phyloP scores from a whole-genome alignment of 2,797 vertebrate species.

The Vespertilio murinus region DNA sequence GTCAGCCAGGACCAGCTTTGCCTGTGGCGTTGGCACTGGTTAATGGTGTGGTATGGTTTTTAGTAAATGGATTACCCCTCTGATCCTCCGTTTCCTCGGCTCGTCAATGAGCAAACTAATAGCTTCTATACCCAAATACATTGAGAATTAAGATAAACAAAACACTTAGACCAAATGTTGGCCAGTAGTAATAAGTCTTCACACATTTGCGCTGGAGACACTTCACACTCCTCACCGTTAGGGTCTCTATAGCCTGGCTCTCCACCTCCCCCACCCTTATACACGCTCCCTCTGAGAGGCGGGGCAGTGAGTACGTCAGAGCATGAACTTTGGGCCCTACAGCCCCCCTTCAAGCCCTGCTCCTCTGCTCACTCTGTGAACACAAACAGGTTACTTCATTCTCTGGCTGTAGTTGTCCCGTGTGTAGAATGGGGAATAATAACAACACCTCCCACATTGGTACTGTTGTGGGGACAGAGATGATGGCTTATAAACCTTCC shows the following conservation, averaged over 20 bases:
- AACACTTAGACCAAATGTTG: background rate
- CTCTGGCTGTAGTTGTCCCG: background rate
- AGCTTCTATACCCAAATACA: background rate
- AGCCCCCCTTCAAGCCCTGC: background rate
- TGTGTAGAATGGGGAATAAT: background rate
- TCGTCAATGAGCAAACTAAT: background rate
- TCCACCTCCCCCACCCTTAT: too few species aligned
- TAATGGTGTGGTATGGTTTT: background rate
- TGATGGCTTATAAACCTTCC: background rate
- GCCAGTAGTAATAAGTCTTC: background rate
- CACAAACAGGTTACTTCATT: background rate
- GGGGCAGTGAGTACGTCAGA: background rate
- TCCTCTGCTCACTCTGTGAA: background rate
- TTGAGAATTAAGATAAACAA: background rate
- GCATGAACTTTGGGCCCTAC: background rate
- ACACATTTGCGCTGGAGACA: background rate
- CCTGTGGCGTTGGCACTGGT: background rate
- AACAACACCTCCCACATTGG: background rate
- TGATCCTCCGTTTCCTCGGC: background rate
- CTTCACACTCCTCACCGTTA: background rate
- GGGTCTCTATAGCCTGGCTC: background rate
- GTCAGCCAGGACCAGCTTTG: background rate
- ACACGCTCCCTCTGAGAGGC: background rate
- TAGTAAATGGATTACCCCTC: background rate
- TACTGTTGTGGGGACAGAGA: background rate